phyloP scores from a whole-genome alignment of 2,888 invertebrate species.

The Prenolepis imparis region DNA sequence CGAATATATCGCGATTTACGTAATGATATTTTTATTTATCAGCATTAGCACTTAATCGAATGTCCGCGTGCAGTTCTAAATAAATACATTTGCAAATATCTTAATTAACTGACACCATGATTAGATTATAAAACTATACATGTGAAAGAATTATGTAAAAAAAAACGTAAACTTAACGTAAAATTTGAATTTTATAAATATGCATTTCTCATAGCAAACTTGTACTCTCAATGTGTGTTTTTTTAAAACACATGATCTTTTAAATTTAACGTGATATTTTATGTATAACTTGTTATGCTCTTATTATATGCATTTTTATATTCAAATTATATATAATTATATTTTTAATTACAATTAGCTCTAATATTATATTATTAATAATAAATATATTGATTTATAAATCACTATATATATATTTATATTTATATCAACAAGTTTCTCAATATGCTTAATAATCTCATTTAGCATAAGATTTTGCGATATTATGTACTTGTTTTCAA shows the following conservation, averaged over 20 bases:
- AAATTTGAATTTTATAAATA: conserved; percentile 12
- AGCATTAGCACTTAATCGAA: conserved; percentile 2
- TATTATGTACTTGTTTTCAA: neutral
- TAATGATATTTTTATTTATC: conserved; percentile 8
- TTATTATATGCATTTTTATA: neutral
- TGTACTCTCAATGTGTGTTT: neutral
- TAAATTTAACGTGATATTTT: neutral
- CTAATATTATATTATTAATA: neutral
- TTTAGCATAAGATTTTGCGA: conserved; percentile 6
- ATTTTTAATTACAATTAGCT: neutral
- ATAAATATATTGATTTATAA: neutral
- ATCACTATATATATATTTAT: neutral
- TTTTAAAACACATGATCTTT: neutral
- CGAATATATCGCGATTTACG: neutral
- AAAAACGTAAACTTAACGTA: neutral
- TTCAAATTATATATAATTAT: neutral
- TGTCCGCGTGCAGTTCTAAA: neutral
- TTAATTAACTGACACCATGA: conserved; percentile 10
- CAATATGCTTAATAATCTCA: conserved; percentile 10
- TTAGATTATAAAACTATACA: conserved; percentile 1
- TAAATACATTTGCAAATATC: neutral
- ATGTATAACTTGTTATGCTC: neutral
- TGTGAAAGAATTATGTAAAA: conserved; percentile 4
- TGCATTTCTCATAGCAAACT: neutral
- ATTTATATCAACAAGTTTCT: neutral